Conservation (phyloP, 2,888 invertebrate species). For the Cabera pusaria region DNA sequence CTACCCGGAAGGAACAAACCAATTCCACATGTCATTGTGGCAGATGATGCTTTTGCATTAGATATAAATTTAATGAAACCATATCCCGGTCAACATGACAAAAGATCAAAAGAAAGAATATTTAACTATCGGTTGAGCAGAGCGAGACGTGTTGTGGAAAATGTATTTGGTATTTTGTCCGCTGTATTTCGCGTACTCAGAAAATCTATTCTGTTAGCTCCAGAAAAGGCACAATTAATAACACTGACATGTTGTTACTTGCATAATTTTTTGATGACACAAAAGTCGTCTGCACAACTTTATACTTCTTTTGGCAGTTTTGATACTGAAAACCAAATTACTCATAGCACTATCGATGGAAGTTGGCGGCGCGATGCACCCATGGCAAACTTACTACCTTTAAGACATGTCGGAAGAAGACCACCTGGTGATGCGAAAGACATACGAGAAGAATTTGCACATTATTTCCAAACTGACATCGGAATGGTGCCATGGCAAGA, state of each 20-base stretch:
- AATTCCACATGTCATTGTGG: constrained; percentile 25
- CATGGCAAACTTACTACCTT: constrained; percentile 24
- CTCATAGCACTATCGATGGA: constrained; percentile 28
- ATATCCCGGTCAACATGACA: constrained; percentile 26
- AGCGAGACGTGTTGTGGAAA: constrained; percentile 24
- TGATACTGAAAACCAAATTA: constrained; percentile 32
- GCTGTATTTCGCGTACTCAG: constrained; percentile 10
- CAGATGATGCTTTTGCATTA: constrained; percentile 31
- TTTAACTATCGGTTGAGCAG: constrained; percentile 24
- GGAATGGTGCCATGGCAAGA: constrained; percentile 29
- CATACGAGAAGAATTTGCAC: constrained; percentile 18
- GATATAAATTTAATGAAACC: constrained; percentile 28
- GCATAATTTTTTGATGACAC: constrained; percentile 29
- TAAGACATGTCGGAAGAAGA: constrained; percentile 21
- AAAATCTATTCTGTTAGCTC: constrained; percentile 23
- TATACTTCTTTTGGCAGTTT: constrained; percentile 29
- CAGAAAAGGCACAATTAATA: constrained; percentile 25
- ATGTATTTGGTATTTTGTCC: constrained; percentile 21
- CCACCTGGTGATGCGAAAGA: constrained; percentile 27
- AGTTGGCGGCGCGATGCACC: constrained; percentile 27
- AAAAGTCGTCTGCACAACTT: constrained; percentile 29
- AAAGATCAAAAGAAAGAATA: constrained; percentile 23
- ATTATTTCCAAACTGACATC: constrained; percentile 26
- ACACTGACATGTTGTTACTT: constrained; percentile 28
- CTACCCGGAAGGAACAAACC: constrained; percentile 23